Evolutionary conservation across 2,797 vertebrate species (phyloP), one percentile per base, ranked within the genome.

Genomic region (Orestias chungarensis): DNA sequence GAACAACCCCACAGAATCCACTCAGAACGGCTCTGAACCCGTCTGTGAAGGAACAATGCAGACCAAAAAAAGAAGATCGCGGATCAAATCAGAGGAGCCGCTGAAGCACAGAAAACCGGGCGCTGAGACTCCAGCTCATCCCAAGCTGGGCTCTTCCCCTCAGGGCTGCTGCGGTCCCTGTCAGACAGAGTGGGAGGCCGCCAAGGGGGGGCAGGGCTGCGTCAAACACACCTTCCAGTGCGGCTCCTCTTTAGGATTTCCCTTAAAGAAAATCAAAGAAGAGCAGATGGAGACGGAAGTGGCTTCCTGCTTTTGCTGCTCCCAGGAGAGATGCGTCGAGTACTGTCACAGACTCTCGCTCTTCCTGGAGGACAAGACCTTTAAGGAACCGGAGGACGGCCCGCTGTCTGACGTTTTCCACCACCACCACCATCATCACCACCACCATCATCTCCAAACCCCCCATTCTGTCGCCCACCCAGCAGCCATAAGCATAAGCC

Each of bases 311-410:
- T 95, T 95, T 82, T 95, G 95, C 87, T 95, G 95, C 69, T 88
- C 93, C 89, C 95, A 96, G 1, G 96, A 96, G 75, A 94, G 92
- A 80, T 96, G 95, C 0, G 94, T 95, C 33, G 93, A 96, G 70
- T 96, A 96, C 86, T 97, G 94, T 83, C 96, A 96, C 93, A 94
- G 96, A 85, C 94, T 98, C 85, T 96, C 97, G 85, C 94, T 99
- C 88, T 95, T 98, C 68, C 96, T 98, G 90, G 95, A 96, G 6
- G 96, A 97, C 59, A 97, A 99, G 84, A 82, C 90, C 72, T 97
- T 95, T 40, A 95, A 96, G 76, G 95, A 97, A 68, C 94, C 96
- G 0, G 96, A 96, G 70, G 96, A 97, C 68, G 93, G 82, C 75
- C 86, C 93, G 0, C 68, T 91, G 74, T 95, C 97, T 0, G 97